Percentiles rank a stretch among this genome's conserved stretches.
Conservation (phyloP, 2,113 vertebrate genomes). For the Martes martes region DNA sequence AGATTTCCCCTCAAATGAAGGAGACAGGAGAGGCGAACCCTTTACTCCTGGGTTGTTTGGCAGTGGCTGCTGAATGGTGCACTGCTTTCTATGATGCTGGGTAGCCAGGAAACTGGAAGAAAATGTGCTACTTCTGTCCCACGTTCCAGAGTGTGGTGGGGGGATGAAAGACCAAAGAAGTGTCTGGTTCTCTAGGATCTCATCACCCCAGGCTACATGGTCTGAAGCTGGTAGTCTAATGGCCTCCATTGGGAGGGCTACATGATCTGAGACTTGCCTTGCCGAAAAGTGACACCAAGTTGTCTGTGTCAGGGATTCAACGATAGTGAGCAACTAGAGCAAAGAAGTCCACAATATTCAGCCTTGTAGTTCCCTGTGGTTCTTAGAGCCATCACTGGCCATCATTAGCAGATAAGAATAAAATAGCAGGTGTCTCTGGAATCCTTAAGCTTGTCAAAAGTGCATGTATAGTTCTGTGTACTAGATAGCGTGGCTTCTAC, state of each 20-base stretch:
- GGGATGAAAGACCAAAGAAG: background rate
- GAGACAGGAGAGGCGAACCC: conserved; percentile 77
- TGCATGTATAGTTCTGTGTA: background rate
- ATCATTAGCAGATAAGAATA: background rate
- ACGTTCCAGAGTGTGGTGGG: background rate
- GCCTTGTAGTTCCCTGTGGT: background rate
- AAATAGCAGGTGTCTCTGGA: background rate
- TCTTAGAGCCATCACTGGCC: background rate
- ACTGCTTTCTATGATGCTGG: background rate
- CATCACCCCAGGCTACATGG: accelerated
- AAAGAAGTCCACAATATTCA: background rate
- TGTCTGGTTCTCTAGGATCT: background rate
- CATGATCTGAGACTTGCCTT: background rate
- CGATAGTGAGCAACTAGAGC: background rate
- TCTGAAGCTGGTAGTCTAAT: background rate
- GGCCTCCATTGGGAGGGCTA: background rate
- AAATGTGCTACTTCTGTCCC: background rate
- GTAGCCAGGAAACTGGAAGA: background rate
- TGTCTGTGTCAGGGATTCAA: background rate
- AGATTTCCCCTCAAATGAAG: conserved; percentile 82
- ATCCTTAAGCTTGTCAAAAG: background rate
- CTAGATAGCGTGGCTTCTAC: background rate
- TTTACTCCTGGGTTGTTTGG: conserved; percentile 71
- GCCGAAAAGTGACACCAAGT: background rate
- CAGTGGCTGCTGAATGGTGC: conserved; percentile 57